These are phyloP conservation scores for Eucidaris tribuloides DNA, from an alignment of 35 echinoderm and acorn worm species.

Conservation along the genomic window DNA sequence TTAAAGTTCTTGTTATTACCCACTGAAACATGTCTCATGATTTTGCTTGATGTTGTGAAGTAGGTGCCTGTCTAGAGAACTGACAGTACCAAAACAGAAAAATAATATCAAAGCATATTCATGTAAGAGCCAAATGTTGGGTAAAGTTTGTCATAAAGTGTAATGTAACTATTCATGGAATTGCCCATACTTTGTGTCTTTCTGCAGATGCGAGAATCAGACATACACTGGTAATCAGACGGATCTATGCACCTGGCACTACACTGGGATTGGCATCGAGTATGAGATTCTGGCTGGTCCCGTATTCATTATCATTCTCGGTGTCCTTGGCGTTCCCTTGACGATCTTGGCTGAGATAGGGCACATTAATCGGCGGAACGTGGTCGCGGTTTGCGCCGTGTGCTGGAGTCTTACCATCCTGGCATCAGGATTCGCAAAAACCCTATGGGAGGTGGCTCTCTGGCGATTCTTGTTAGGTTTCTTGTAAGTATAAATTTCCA, in stretches of 20 bases:
- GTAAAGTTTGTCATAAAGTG: too few species aligned
- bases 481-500: slow-evolving; percentile 61
- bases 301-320: slow-evolving; percentile 39
- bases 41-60: too few species aligned
- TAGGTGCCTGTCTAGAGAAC: too few species aligned
- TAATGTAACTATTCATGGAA: too few species aligned
- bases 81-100: too few species aligned
- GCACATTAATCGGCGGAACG: slow-evolving; percentile 15
- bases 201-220: neutral
- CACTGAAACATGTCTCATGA: too few species aligned
- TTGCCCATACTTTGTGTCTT: too few species aligned
- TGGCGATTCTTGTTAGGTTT: slow-evolving; percentile 14
- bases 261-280: slow-evolving; percentile 24
- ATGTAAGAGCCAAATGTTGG: too few species aligned
- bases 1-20: too few species aligned
- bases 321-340: slow-evolving; percentile 13
- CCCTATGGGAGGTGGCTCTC: slow-evolving; percentile 15
- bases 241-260: slow-evolving; percentile 27
- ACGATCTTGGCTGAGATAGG: slow-evolving; percentile 5
- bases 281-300: slow-evolving; percentile 50
- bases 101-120: too few species aligned
- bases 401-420: slow-evolving; percentile 22
- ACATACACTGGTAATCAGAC: neutral
- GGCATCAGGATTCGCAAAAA: slow-evolving; percentile 3
- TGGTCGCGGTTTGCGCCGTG: neutral